phyloP scores from a whole-genome alignment of 2,797 vertebrate genomes.

The Parotocinclus haroldoi region DNA sequence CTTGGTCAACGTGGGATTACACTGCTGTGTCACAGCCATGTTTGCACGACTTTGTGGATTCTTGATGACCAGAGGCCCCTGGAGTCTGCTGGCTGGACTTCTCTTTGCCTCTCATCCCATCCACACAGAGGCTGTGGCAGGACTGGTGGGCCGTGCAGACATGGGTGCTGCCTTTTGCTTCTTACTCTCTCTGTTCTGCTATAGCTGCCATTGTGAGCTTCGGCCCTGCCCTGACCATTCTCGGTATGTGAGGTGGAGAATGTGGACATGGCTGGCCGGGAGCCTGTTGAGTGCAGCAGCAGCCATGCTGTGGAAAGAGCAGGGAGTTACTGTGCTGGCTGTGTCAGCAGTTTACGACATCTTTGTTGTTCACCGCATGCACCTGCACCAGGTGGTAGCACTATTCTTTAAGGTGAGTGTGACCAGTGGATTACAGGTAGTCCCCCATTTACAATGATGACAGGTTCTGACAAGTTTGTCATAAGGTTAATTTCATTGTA shows the following conservation, averaged over 20 bases:
- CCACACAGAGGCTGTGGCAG: conserved; percentile 94
- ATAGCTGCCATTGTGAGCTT: conserved; percentile 47
- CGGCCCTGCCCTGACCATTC: no score
- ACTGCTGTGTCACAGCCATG: conserved; percentile 84
- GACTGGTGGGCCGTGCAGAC: conserved; percentile 91
- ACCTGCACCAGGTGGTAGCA: conserved; percentile 78
- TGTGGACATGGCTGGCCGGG: conserved; percentile 85
- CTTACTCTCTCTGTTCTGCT: conserved; percentile 89
- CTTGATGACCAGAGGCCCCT: conserved; percentile 85
- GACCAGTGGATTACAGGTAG: no score
- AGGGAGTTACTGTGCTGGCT: conserved; percentile 93
- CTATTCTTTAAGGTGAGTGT: conserved; percentile 84
- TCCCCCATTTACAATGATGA: no score
- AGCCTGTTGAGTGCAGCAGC: conserved; percentile 83
- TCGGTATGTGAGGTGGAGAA: conserved; percentile 12
- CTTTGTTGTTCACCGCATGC: conserved; percentile 88
- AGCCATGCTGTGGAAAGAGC: conserved; percentile 99
- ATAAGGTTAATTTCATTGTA: no score
- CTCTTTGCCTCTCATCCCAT: conserved; percentile 94
- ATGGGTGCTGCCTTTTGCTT: conserved; percentile 94
- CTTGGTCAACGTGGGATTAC: conserved; percentile 86
- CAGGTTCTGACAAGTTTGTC: no score
- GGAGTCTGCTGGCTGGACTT: conserved; percentile 89
- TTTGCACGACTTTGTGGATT: conserved; percentile 87
- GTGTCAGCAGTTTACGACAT: conserved; percentile 88